phyloP scores from a whole-genome alignment of 2,888 invertebrate species.

The Bruchidius siliquastri region DNA sequence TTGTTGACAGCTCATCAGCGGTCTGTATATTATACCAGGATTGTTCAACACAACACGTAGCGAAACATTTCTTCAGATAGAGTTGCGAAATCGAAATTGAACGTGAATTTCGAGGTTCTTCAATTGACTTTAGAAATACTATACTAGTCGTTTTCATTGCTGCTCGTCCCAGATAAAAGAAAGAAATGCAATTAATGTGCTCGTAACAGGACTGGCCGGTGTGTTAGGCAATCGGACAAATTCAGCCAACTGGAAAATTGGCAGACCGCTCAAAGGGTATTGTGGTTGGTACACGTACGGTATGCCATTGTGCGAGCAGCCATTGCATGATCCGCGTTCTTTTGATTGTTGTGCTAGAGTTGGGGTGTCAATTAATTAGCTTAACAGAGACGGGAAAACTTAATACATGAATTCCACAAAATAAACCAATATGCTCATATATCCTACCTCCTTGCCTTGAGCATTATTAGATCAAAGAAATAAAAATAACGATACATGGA shows the following conservation, averaged over 20 bases:
- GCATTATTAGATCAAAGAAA: no score
- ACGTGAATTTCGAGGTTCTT: no score
- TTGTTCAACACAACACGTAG: no score
- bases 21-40: no score
- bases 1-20: no score
- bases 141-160: background rate
- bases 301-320: background rate
- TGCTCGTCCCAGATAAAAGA: background rate
- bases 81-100: no score
- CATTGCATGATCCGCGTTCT: background rate
- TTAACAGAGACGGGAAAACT: background rate
- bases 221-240: background rate
- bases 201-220: background rate
- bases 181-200: background rate
- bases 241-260: background rate
- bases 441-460: no score
- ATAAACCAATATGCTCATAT: no score
- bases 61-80: no score
- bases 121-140: no score
- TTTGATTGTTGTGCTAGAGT: background rate
- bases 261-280: background rate
- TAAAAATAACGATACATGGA: no score
- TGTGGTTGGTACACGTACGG: background rate
- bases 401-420: no score
- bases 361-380: background rate